Conservation (phyloP, 2,797 vertebrate species). For the Coranthus polyacanthus region DNA sequence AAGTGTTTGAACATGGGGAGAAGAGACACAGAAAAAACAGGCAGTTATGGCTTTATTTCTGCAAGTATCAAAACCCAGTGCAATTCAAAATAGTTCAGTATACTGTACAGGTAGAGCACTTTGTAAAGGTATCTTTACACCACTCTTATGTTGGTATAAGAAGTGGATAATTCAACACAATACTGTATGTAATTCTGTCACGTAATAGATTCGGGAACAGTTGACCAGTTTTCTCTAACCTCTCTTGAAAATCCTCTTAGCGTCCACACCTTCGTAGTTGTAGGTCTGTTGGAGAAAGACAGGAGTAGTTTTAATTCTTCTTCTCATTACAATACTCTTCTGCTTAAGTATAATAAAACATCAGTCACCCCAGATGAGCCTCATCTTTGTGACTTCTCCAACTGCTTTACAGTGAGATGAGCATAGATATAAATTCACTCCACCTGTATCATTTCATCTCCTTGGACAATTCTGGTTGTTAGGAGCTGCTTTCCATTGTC, state of each 20-base stretch:
- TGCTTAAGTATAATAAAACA: neutral
- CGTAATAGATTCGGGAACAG: neutral
- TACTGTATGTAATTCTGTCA: constrained; percentile 46
- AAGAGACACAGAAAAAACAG: neutral
- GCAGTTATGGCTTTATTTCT: constrained; percentile 64
- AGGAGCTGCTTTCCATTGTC: constrained; percentile 91
- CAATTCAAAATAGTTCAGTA: constrained; percentile 33
- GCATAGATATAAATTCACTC: constrained; percentile 23
- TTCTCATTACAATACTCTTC: neutral
- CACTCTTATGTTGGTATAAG: constrained; percentile 1
- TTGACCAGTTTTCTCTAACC: constrained; percentile 63
- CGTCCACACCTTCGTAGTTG: constrained; percentile 90
- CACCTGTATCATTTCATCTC: constrained; percentile 91
- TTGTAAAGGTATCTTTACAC: constrained; percentile 9
- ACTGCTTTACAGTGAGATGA: neutral
- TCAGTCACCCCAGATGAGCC: neutral
- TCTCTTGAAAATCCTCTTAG: constrained; percentile 94
- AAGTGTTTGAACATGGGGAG: neutral
- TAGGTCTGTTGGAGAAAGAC: constrained; percentile 86
- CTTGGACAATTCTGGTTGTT: constrained; percentile 83
- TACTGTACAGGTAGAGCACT: constrained; percentile 33
- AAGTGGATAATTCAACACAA: constrained; percentile 42
- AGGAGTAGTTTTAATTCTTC: too few relatives aligned
- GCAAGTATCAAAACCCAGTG: constrained; percentile 71
- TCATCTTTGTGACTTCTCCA: neutral